These are phyloP conservation scores for Tragopan temminckii DNA, from an alignment of 2,797 vertebrate species.

Conservation along the genomic window DNA sequence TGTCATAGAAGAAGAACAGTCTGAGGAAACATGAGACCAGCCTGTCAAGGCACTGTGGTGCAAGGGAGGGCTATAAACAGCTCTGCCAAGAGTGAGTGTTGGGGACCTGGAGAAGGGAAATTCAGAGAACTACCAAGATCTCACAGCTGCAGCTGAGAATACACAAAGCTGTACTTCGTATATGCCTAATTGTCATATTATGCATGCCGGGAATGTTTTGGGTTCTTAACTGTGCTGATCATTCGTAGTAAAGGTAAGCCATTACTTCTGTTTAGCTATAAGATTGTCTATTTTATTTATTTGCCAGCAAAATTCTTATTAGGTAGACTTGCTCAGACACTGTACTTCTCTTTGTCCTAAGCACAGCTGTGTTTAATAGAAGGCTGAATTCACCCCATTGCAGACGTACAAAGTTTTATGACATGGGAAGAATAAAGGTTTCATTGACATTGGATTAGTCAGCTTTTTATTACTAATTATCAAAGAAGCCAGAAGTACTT, in stretches of 20 bases:
- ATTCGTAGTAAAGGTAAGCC: neutral
- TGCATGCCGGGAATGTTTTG: neutral
- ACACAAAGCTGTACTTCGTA: neutral
- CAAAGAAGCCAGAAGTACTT: constrained; percentile 14
- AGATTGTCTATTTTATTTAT: neutral
- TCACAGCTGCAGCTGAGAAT: neutral
- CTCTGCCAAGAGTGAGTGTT: neutral
- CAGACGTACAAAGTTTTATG: neutral
- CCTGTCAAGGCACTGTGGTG: neutral
- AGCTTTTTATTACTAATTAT: constrained; percentile 23
- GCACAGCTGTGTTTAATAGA: constrained; percentile 2
- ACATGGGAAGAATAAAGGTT: constrained; percentile 14
- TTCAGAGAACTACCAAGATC: neutral
- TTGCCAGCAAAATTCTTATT: neutral
- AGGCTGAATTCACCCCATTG: neutral
- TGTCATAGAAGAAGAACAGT: neutral
- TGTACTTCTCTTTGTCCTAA: neutral
- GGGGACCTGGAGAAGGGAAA: neutral
- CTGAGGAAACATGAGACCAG: neutral
- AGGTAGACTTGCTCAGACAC: neutral
- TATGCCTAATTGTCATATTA: neutral
- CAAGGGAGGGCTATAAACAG: neutral
- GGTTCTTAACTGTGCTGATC: neutral
- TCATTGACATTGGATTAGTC: constrained; percentile 9
- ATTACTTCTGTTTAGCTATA: neutral